Evolutionary conservation across 1,140 invertebrate genomes (phyloP), one percentile per base, ranked within the genome.

Genomic region (Apis laboriosa): DNA sequence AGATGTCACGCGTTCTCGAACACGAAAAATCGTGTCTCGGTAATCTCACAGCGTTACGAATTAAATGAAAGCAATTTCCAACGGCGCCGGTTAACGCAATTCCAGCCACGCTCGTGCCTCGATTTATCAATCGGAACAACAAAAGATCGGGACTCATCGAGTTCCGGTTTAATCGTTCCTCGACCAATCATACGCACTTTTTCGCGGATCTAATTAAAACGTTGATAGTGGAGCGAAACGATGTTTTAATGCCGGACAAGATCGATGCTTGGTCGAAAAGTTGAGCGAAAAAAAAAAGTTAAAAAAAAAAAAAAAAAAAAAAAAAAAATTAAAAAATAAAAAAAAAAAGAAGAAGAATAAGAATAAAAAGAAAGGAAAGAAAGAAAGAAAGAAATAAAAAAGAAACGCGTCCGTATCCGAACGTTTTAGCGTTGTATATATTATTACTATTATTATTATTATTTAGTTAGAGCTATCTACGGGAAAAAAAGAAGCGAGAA

Each of bases 71-170:
- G 49, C 56, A 28, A 79, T 61, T 58, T 55, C 19, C 56, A 75
- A 17, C 19, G 9, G 7, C 34, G 15, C 9, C 19, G n/a, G 4
- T 49, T 49, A 53, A n/a, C 55, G 55, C 70, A 58, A 77, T 53
- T 34, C 76, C 1, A 58, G 72, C 83, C 86, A 89, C 82, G 73
- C 86, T 87, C 81, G 89, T 90, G 90, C 84, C 86, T 89, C 88
- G 87, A 90, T 84, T 89, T 90, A 85, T 86, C 60, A 84, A 80
- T 76, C 76, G 58, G 43, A 21, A 68, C 24, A 63, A 53, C 60
- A 55, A 73, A 68, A 74, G 21, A 51, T 49, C 68, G 34, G n/a
- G 4, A 51, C 24, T 56, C 5, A 0, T 56, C 75, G 34, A 15
- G 21, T 80, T 60, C 55, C 12, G 51, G 5, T 19, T 67, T 60